Percentiles rank a stretch among this genome's conserved stretches.
phyloP scores from a whole-genome alignment of 1,140 invertebrate species.

The Lysiphlebus fabarum region DNA sequence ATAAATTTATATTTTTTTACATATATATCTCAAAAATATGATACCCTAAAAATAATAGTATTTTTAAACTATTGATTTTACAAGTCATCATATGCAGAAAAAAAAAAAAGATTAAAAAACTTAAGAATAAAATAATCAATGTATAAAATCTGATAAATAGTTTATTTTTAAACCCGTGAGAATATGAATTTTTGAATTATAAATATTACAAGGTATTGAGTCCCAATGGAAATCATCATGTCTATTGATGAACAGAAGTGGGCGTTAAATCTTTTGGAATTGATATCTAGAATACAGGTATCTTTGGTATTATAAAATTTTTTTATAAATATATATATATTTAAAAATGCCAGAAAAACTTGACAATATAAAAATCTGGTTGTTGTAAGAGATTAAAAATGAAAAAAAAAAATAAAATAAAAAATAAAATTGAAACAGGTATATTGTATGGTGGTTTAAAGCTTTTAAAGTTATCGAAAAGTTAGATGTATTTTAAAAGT shows the following conservation, averaged over 20 bases:
- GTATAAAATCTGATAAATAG: too few relatives aligned
- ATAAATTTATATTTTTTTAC: too few relatives aligned
- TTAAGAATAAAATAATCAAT: too few relatives aligned
- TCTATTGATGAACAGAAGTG: slow-evolving; percentile 18
- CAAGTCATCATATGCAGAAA: not conserved
- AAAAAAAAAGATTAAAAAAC: not conserved
- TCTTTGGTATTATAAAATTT: slow-evolving; percentile 1
- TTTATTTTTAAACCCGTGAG: slow-evolving; percentile 1
- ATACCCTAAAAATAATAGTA: too few relatives aligned
- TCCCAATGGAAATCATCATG: slow-evolving; percentile 19
- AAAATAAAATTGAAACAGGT: slow-evolving; percentile 1
- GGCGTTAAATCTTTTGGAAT: slow-evolving; percentile 26
- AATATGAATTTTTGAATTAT: slow-evolving; percentile 8
- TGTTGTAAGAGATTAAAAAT: not conserved
- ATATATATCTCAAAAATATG: too few relatives aligned
- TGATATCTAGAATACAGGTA: too few relatives aligned
- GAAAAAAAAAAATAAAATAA: slow-evolving; percentile 6
- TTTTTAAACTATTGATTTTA: too few relatives aligned
- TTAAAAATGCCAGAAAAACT: too few relatives aligned
- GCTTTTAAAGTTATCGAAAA: not conserved
- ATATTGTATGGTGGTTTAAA: not conserved
- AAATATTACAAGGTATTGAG: slow-evolving; percentile 11
- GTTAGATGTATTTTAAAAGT: slow-evolving; percentile 6
- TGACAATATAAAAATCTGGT: too few relatives aligned
- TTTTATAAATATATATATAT: not conserved